A percentile compares a stretch with the other conserved stretches of the same genome.
These are phyloP conservation scores for Opisthograptis luteolata DNA, from an alignment of 2,888 invertebrate species.

Conservation along the genomic window DNA sequence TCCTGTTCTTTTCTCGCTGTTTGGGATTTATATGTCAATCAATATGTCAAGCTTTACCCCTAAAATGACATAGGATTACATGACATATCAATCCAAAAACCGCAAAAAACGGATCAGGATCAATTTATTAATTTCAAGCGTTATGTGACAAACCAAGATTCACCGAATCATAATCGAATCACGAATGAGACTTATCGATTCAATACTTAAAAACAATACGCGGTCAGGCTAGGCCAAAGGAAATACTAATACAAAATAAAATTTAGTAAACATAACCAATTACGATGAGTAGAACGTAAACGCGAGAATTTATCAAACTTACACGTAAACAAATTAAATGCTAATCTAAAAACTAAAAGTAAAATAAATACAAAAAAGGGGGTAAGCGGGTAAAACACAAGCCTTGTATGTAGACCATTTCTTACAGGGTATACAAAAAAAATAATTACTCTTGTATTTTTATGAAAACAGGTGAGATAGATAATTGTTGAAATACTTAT, in stretches of 20 bases:
- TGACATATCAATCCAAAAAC: no score
- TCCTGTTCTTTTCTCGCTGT: no score
- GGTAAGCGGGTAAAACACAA: constrained; percentile 31
- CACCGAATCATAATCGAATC: not conserved
- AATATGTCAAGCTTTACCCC: no score
- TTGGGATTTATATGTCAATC: no score
- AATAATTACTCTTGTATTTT: no score
- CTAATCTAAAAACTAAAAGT: constrained; percentile 25
- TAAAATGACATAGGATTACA: no score
- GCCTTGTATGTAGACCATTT: constrained; percentile 19
- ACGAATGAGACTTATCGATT: not conserved
- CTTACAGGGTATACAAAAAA: constrained; percentile 4
- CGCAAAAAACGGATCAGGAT: no score
- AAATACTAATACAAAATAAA: constrained; percentile 50
- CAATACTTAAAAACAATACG: not conserved
- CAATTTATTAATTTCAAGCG: not conserved
- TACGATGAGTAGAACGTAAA: constrained; percentile 37
- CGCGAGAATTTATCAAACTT: constrained; percentile 36
- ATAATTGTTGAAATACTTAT: not conserved
- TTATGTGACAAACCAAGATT: not conserved
- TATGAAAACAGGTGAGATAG: no score
- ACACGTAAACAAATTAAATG: constrained; percentile 11
- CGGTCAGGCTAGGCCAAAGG: constrained; percentile 21
- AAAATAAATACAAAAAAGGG: constrained; percentile 32
- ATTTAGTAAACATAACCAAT: constrained; percentile 55